Evolutionary conservation across 2,888 invertebrate species (phyloP), one percentile per base, ranked within the genome.

Genomic region (Acleris holmiana): DNA sequence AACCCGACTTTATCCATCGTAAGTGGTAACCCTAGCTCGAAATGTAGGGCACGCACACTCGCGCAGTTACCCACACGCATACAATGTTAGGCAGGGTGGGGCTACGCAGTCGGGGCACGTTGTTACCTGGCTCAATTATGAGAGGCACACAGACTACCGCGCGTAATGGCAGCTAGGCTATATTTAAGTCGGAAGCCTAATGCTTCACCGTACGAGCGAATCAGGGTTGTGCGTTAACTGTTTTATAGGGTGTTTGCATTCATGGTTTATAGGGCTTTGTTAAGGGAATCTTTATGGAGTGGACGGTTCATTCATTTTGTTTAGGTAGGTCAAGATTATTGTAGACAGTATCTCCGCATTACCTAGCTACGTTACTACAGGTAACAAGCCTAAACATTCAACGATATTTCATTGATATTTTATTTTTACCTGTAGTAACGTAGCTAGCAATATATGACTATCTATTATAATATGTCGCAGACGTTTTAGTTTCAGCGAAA

Each of bases 31-130:
- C 70, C 67, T 66, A 63, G 68, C 67, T 41, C 56, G 72, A 80
- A 65, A 87, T 83, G 77, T 88, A 85, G 89, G 89, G 74, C 89
- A 89, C 88, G 70, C 88, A 85, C 82, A 88, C 87, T 73, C 18
- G 7, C 19, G 59, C 60, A 66, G 17, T 48, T 57, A 69, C 74
- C 72, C 76, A 76, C 79, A 76, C 76, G 73, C 75, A 71, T 71
- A 64, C 55, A 63, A 66, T 25, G 19, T 49, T 62, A n/a, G 46
- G 54, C 23, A 35, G 60, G 65, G 65, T 23, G 65, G 65, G 50
- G 65, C 54, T 55, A 63, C 66, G 65, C 65, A 66, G 67, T 67
- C 67, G 56, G 49, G 44, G 61, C 61, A 61, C 58, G 56, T 60
- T 68, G 69, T 74, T 82, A 82, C 80, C 85, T 85, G 82, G 74